Base-by-base conservation (phyloP, 2,113 vertebrate species). In the Rhinichthys klamathensis region DNA sequence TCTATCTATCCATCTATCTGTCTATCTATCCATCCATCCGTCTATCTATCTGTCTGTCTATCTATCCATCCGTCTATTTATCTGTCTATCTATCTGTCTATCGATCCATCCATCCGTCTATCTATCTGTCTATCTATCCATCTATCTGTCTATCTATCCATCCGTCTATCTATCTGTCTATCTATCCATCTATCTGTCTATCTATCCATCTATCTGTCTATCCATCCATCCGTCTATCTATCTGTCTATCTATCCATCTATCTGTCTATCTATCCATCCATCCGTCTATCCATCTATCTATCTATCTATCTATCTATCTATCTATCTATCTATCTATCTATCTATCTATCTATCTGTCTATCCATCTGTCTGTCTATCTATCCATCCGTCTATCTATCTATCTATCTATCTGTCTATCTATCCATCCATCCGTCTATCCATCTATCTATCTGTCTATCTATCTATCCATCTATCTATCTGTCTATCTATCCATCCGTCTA, bases 51-150 rank as follows among this genome's bases (percentile, higher is more conserved):
- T 13, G 4, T 63, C 60, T 25, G 0, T 9, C 12, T 13, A 1
- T 13, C 11, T 1, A 15, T 51, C 3, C 1, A 3, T 15, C 12
- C 0, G 4, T 51, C 11, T 2, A 0, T 61, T n/a, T 4, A 1
- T 11, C 3, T 4, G 2, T 27, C 1, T 5, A 0, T 4, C 11
- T 61, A 0, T 13, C n/a, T 3, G 0, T 61, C 58, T 4, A 3
- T 61, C 0, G 1, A 11, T 61, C 23, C 1, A 1, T 25, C 23
- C 0, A 1, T 58, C 6, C 1, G 18, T 54, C 3, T 18, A 1
- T 9, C 0, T n/a, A 0, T 60, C 0, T 1, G 1, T 60, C 9
- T 0, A 0, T 61, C n/a, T 4, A 4, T 61, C 3, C 1, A 0
- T 11, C 1, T 3, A 1, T n/a, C 23, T 25, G 0, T 61, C 23